These are phyloP conservation scores for Pao palembangensis DNA, from an alignment of 2,113 vertebrate genomes.

Conservation along the genomic window DNA sequence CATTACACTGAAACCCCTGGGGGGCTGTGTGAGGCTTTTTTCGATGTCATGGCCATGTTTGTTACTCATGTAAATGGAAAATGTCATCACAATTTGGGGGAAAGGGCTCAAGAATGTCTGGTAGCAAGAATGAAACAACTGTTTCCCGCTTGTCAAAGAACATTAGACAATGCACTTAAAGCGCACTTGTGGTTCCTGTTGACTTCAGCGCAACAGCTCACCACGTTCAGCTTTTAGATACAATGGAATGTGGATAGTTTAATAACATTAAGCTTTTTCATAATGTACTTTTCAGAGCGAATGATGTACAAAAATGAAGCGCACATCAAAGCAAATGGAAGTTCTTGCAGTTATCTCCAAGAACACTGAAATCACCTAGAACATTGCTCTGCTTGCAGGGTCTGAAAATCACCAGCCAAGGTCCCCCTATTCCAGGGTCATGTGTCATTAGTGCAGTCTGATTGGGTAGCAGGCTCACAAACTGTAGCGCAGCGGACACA, in stretches of 20 bases:
- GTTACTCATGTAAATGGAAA: background rate
- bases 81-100: too few species aligned
- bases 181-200: background rate
- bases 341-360: too few species aligned
- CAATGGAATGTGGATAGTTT: too few species aligned
- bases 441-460: conserved; percentile 54
- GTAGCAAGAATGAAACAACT: background rate
- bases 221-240: too few species aligned
- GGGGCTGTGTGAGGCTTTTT: background rate
- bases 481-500: conserved; percentile 32
- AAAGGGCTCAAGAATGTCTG: background rate
- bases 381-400: background rate
- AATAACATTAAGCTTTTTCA: too few species aligned
- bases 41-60: background rate
- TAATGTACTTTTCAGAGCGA: too few species aligned
- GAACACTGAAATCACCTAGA: background rate
- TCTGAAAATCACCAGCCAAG: conserved; percentile 21
- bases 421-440: conserved; percentile 26
- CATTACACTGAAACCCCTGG: background rate
- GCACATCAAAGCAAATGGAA: too few species aligned
- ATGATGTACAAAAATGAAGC: too few species aligned
- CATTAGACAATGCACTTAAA: background rate
- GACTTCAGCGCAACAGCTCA: background rate
- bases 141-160: background rate
- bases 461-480: conserved; percentile 29